Conservation (phyloP, 2,113 vertebrate species). For the Heterochromis multidens region DNA sequence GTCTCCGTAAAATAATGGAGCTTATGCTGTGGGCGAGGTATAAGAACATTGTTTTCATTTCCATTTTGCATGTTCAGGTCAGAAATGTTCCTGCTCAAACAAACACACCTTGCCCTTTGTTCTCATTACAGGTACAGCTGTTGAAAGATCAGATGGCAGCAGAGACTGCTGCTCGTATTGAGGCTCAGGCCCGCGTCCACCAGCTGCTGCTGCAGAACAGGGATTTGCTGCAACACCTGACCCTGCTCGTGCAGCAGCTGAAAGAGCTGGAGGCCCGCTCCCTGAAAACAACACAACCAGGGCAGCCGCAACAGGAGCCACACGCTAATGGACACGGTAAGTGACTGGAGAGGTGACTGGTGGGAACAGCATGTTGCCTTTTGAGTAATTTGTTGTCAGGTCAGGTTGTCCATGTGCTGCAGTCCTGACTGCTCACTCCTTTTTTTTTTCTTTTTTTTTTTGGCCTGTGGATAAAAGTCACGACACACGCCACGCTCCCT, state of each 20-base stretch:
- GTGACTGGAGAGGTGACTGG: background rate
- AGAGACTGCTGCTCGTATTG: constrained; percentile 77
- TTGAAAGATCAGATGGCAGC: constrained; percentile 82
- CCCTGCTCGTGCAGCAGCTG: constrained; percentile 83
- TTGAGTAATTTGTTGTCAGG: background rate
- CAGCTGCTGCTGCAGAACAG: constrained; percentile 86
- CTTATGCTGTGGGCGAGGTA: background rate
- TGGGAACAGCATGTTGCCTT: background rate
- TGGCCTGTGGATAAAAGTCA: background rate
- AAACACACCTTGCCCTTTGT: background rate
- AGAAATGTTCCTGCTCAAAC: background rate
- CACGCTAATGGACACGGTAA: constrained; percentile 56
- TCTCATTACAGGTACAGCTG: constrained; percentile 76
- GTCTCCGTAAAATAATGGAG: background rate
- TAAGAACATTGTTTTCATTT: background rate
- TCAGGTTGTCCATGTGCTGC: background rate
- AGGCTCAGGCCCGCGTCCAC: constrained; percentile 82
- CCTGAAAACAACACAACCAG: background rate
- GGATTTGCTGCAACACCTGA: constrained; percentile 82
- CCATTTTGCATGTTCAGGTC: background rate
- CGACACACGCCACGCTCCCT: background rate
- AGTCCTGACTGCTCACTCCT: background rate
- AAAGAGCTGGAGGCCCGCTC: constrained; percentile 75
- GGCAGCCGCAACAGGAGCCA: background rate
- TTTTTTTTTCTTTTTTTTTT: background rate